These are phyloP conservation scores for Spizaetus ornatus DNA, from an alignment of 2,113 vertebrate species.

Conservation along the genomic window DNA sequence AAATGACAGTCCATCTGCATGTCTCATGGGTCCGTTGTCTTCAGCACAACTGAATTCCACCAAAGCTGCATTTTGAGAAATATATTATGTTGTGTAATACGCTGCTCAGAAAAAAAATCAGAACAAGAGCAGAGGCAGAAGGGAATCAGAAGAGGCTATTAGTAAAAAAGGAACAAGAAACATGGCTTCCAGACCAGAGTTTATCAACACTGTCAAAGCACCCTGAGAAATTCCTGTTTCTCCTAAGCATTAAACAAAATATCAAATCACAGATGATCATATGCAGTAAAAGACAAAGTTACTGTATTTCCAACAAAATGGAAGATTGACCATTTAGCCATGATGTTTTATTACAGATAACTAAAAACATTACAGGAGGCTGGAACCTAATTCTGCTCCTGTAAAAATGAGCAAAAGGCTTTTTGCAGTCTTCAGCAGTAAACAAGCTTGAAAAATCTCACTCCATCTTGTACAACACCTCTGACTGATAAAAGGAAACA, in stretches of 20 bases:
- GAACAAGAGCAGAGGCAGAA: not conserved
- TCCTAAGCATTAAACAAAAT: not conserved
- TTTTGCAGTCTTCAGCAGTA: not conserved
- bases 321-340: not conserved
- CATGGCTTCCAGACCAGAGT: not conserved
- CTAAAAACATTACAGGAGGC: not conserved
- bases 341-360: not conserved
- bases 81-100: not conserved
- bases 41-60: not conserved
- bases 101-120: not conserved
- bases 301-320: not conserved
- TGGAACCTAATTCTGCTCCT: not conserved
- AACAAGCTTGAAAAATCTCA: not conserved
- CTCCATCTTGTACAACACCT: not conserved
- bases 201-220: not conserved
- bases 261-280: not conserved
- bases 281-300: not conserved
- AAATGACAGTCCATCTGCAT: not conserved
- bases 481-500: not conserved
- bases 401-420: not conserved
- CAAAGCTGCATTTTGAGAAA: not conserved
- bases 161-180: not conserved
- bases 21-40: fast-evolving
- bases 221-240: not conserved
- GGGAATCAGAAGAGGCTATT: not conserved